These are phyloP conservation scores for Entosphenus tridentatus DNA, from an alignment of 2,113 vertebrate species.

Conservation along the genomic window DNA sequence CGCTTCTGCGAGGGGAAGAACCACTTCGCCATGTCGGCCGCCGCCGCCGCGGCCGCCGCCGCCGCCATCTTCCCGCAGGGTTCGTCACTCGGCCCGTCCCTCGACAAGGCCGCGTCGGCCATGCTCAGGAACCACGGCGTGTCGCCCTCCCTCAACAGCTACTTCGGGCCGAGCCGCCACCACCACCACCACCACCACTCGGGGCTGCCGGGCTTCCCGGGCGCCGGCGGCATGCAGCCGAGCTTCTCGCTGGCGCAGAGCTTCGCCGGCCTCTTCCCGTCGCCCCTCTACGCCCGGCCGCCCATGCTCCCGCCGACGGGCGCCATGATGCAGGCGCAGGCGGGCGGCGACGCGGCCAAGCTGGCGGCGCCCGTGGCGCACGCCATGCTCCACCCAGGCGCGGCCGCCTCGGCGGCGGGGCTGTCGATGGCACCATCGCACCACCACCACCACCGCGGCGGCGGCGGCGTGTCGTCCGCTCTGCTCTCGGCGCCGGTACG, in stretches of 20 bases:
- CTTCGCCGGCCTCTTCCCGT: constrained; percentile 78
- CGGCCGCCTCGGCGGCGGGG: not conserved
- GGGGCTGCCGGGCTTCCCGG: constrained; percentile 46
- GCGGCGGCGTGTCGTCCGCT: not conserved
- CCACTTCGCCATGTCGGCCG: constrained; percentile 30
- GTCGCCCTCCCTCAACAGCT: not conserved
- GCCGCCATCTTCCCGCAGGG: constrained; percentile 2
- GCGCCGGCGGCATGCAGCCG: constrained; percentile 45
- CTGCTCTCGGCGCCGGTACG: no score
- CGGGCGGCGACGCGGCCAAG: not conserved
- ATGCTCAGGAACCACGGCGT: constrained; percentile 4
- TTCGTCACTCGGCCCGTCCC: not conserved
- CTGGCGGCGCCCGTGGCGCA: not conserved
- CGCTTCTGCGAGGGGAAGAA: constrained; percentile 99
- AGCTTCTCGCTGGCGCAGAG: constrained; percentile 36
- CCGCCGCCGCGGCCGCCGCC: not conserved
- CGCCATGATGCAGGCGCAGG: constrained; percentile 23
- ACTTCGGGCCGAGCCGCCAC: constrained; percentile 1
- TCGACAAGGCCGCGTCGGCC: constrained; percentile 2
- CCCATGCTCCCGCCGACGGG: constrained; percentile 67
- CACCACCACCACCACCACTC: constrained; percentile 28
- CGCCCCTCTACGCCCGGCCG: constrained; percentile 64
- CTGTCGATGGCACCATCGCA: not conserved
- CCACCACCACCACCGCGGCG: no score
- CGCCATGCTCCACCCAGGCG: constrained; percentile 1